Percentiles rank a stretch among this genome's conserved stretches.
phyloP scores from a whole-genome alignment of 1,140 invertebrate species.

The Drosophila carrolli region DNA sequence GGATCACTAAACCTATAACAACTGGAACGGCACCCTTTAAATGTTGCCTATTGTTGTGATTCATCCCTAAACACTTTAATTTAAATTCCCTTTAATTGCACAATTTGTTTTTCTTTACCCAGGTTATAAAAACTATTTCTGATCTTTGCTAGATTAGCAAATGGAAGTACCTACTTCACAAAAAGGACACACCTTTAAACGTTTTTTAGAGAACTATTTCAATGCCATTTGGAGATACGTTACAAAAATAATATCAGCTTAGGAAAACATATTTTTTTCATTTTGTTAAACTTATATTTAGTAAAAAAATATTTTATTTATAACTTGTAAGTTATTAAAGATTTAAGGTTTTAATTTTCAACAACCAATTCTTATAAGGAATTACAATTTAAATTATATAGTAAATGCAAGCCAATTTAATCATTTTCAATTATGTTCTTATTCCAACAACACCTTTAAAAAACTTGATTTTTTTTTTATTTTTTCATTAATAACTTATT shows the following conservation, averaged over 20 bases:
- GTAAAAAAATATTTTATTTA: background rate
- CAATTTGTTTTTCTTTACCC: slow-evolving; percentile 16
- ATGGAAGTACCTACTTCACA: background rate
- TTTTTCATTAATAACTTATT: too few species aligned
- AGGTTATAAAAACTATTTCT: background rate
- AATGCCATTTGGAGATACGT: too few species aligned
- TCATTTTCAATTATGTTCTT: slow-evolving; percentile 30
- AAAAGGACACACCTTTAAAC: background rate
- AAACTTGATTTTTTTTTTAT: too few species aligned
- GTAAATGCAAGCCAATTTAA: slow-evolving; percentile 5
- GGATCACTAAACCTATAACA: background rate
- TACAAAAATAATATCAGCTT: too few species aligned
- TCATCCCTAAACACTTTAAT: slow-evolving; percentile 8
- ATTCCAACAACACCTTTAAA: too few species aligned
- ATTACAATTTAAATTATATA: too few species aligned
- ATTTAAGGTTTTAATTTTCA: too few species aligned
- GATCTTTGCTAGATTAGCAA: background rate
- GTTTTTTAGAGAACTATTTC: background rate
- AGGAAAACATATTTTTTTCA: too few species aligned
- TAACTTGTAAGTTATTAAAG: too few species aligned
- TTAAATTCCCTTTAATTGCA: slow-evolving; percentile 11
- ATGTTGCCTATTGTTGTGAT: background rate
- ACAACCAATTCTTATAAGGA: background rate
- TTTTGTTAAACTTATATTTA: too few species aligned
- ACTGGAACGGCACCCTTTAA: slow-evolving; percentile 12